Conservation (phyloP, 2,113 vertebrate species). For the Azemiops feae region DNA sequence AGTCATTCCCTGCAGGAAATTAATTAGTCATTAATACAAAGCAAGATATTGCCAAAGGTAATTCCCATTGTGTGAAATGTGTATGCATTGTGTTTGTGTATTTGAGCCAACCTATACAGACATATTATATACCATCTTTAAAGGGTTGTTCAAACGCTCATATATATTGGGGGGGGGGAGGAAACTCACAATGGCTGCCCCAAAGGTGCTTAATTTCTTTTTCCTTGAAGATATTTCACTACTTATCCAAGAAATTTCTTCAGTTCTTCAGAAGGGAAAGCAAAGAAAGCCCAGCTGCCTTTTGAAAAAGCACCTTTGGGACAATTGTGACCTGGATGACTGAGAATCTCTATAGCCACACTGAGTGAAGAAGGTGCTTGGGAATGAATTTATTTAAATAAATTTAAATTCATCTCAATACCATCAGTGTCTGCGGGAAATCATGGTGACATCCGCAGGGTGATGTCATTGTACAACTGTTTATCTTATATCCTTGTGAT, state of each 20-base stretch:
- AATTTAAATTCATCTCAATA: not conserved
- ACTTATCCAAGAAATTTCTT: not conserved
- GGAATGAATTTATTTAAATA: too few relatives aligned
- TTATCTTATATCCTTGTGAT: not conserved
- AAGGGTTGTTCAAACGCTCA: not conserved
- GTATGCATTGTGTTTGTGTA: not conserved
- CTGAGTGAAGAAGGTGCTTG: not conserved
- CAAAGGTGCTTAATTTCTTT: not conserved
- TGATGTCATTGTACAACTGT: not conserved
- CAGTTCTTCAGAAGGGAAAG: not conserved
- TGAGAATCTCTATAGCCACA: not conserved
- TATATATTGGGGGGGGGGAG: not conserved
- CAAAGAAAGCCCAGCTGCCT: not conserved
- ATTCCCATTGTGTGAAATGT: not conserved
- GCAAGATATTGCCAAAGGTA: not conserved
- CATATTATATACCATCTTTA: not conserved
- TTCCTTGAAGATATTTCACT: not conserved
- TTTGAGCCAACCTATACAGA: not conserved
- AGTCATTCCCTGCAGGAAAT: not conserved
- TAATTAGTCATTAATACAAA: not conserved
- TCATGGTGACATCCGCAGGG: not conserved
- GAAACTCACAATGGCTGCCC: not conserved
- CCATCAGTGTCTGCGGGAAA: too few relatives aligned
- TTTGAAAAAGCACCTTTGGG: not conserved
- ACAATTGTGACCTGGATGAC: not conserved